phyloP scores from a whole-genome alignment of 1,140 invertebrate species.

The Oscheius sp. region DNA sequence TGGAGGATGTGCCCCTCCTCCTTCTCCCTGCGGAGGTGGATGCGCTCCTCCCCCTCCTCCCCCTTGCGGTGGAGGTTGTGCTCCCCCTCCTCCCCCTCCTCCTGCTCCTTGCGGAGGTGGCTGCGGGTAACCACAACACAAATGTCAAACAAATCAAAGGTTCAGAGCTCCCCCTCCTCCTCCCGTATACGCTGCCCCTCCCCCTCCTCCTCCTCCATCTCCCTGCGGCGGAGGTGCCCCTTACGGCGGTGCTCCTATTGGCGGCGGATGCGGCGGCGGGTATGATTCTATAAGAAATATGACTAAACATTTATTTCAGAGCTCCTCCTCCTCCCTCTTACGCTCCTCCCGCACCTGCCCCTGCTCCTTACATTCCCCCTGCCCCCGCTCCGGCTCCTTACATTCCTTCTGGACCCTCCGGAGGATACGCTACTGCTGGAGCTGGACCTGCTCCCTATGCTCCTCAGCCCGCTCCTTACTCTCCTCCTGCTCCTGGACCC shows the following conservation, averaged over 20 bases:
- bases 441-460: too few relatives aligned
- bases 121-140: too few relatives aligned
- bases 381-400: too few relatives aligned
- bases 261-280: not conserved
- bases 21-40: not conserved
- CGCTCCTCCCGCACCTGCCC: not conserved
- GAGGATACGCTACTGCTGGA: not conserved
- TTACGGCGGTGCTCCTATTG: too few relatives aligned
- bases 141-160: not conserved
- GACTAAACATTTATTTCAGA: not conserved
- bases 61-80: too few relatives aligned
- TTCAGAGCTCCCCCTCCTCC: not conserved
- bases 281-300: not conserved
- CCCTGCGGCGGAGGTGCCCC: too few relatives aligned
- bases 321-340: not conserved
- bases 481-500: not conserved
- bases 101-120: too few relatives aligned
- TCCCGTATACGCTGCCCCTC: not conserved
- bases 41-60: too few relatives aligned
- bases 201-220: not conserved
- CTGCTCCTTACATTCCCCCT: too few relatives aligned
- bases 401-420: too few relatives aligned
- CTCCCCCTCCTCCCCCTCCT: too few relatives aligned
- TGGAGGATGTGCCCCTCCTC: conserved; percentile 8
- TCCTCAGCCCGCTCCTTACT: not conserved